These are phyloP conservation scores for Dascillus cervinus DNA, from an alignment of 2,888 invertebrate genomes.

Conservation along the genomic window DNA sequence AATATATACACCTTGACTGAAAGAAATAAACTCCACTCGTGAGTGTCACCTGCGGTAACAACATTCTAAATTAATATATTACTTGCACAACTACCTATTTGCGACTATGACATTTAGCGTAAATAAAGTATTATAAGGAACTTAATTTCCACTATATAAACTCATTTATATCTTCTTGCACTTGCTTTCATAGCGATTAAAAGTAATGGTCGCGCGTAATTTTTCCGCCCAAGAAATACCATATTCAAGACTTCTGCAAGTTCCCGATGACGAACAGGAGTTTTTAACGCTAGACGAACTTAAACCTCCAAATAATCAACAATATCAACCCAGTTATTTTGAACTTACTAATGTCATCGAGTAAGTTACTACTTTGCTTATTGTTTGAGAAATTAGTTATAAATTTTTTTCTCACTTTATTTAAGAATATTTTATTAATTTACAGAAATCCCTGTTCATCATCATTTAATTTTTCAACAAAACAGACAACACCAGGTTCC, in stretches of 20 bases:
- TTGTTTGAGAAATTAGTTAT: constrained; percentile 3
- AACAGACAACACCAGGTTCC: constrained; percentile 21
- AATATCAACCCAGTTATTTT: constrained; percentile 37
- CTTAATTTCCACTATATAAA: neutral
- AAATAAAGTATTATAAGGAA: neutral
- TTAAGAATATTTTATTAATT: no score
- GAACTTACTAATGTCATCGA: constrained; percentile 36
- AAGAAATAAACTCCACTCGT: constrained; percentile 18
- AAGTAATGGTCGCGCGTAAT: constrained; percentile 38
- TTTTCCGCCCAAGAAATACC: constrained; percentile 39
- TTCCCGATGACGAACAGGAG: constrained; percentile 37
- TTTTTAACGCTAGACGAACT: constrained; percentile 41
- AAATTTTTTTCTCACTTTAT: no score
- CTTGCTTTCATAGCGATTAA: neutral
- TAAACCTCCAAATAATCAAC: constrained; percentile 33
- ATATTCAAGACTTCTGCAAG: constrained; percentile 39
- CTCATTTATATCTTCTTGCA: no score
- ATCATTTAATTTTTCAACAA: no score
- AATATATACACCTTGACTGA: constrained; percentile 19
- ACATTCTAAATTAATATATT: constrained; percentile 4
- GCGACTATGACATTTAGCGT: neutral
- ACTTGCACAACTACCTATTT: neutral
- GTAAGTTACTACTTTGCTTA: constrained; percentile 30
- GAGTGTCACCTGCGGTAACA: constrained; percentile 14
- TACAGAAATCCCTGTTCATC: constrained; percentile 36